Evolutionary conservation across 2,797 vertebrate species (phyloP).

Genomic region (Typhlichthys eigenmanni): DNA sequence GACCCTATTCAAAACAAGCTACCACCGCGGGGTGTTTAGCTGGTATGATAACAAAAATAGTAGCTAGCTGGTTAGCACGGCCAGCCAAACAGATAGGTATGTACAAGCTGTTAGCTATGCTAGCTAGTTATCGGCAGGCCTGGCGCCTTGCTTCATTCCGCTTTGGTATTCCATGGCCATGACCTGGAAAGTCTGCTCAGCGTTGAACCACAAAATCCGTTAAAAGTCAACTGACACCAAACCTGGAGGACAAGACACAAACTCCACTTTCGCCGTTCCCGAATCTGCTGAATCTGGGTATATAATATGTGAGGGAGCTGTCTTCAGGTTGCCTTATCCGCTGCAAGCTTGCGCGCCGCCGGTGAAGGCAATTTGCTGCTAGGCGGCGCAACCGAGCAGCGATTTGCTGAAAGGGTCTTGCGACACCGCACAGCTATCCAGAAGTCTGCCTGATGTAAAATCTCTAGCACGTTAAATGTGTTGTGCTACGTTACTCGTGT

Average conservation of each 20-base stretch:
- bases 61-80: conserved; percentile 59
- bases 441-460: conserved; percentile 63
- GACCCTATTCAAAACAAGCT: conserved; percentile 47
- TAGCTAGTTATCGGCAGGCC: conserved; percentile 62
- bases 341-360: conserved; percentile 33
- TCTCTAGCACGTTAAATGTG: not conserved
- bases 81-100: conserved; percentile 51
- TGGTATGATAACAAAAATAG: conserved; percentile 63
- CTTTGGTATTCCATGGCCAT: conserved; percentile 61
- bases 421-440: conserved; percentile 74
- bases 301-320: conserved; percentile 23
- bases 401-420: conserved; percentile 57
- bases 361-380: conserved; percentile 50
- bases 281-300: conserved; percentile 48
- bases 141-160: conserved; percentile 49
- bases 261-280: conserved; percentile 21
- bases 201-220: not conserved
- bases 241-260: conserved; percentile 23
- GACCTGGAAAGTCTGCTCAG: conserved; percentile 37
- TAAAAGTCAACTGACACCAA: conserved; percentile 41
- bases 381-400: conserved; percentile 41
- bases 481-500: no score
- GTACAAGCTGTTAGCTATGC: conserved; percentile 47
- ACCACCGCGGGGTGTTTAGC: conserved; percentile 28
- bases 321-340: conserved; percentile 5